Percentiles rank a stretch among this genome's conserved stretches.
Evolutionary conservation across 1,140 invertebrate genomes (phyloP).

Genomic region (Drosophila jambulina): DNA sequence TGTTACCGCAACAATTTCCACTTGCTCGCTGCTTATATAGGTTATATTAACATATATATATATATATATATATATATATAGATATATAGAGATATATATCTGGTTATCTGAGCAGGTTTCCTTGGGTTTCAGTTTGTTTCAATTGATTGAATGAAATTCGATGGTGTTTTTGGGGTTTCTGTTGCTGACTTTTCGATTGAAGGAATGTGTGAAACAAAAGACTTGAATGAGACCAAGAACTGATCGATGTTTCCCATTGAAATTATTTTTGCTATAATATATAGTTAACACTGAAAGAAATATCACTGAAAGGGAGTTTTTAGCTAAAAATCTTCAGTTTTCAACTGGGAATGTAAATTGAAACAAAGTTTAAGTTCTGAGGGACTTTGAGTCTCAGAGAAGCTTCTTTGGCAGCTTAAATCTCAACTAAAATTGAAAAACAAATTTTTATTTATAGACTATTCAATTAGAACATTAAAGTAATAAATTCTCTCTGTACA

Average conservation of each 20-base stretch:
- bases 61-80: background rate
- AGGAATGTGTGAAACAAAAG: constrained; percentile 61
- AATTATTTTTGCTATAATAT: background rate
- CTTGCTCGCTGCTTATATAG: constrained; percentile 7
- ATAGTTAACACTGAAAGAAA: background rate
- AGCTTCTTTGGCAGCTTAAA: background rate
- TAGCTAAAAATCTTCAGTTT: background rate
- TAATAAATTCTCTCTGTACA: background rate
- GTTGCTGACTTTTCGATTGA: constrained; percentile 63
- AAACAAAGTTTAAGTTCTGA: background rate
- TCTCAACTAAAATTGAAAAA: background rate
- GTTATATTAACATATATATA: constrained; percentile 1
- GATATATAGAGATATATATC: background rate
- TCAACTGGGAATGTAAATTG: background rate
- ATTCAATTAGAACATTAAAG: background rate
- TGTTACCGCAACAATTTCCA: constrained; percentile 57
- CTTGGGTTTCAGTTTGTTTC: constrained; percentile 45
- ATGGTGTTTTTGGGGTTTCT: constrained; percentile 42
- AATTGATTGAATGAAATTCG: constrained; percentile 79
- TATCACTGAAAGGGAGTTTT: background rate
- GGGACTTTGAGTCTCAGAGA: background rate
- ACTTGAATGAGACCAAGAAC: constrained; percentile 41
- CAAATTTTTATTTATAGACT: no score
- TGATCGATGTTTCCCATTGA: constrained; percentile 13
- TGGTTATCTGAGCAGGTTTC: constrained; percentile 28